Conservation (phyloP, 1,140 invertebrate species). For the Trichogramma pretiosum region DNA sequence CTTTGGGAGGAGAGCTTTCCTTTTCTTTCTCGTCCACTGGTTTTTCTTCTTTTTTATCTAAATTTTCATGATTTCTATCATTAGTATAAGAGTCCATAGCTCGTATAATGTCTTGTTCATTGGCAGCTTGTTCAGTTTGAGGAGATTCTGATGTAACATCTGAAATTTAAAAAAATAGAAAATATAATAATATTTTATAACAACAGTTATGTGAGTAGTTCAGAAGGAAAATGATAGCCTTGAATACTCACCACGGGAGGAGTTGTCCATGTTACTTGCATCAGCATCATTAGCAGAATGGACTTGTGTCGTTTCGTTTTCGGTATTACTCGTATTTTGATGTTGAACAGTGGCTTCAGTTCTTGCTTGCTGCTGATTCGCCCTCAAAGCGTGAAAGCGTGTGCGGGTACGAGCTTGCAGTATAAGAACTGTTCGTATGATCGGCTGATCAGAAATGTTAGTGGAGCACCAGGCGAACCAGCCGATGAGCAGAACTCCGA, state of each 20-base stretch:
- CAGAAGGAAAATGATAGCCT: conserved; percentile 24
- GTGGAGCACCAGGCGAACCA: conserved; percentile 67
- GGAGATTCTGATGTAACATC: conserved; percentile 20
- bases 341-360: conserved; percentile 5
- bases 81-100: conserved; percentile 40
- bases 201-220: not conserved
- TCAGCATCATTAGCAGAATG: conserved; percentile 21
- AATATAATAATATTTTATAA: not conserved
- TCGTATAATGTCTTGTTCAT: conserved; percentile 37
- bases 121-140: conserved; percentile 25
- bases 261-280: no score
- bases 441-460: conserved; percentile 44
- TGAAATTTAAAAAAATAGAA: conserved; percentile 13
- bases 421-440: conserved; percentile 47
- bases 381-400: conserved; percentile 30
- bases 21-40: conserved; percentile 8
- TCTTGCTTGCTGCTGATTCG: conserved; percentile 30
- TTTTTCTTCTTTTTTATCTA: conserved; percentile 12
- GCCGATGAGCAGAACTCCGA: conserved; percentile 53
- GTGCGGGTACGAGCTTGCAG: conserved; percentile 38
- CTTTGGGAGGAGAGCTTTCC: conserved; percentile 6
- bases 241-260: conserved; percentile 30
- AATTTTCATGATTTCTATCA: conserved; percentile 21
- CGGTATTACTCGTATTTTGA: conserved; percentile 24
- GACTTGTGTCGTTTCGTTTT: conserved; percentile 26